phyloP scores from a whole-genome alignment of 37 sponge, comb jelly and placozoan genomes.

The Theonella swinhoei region DNA sequence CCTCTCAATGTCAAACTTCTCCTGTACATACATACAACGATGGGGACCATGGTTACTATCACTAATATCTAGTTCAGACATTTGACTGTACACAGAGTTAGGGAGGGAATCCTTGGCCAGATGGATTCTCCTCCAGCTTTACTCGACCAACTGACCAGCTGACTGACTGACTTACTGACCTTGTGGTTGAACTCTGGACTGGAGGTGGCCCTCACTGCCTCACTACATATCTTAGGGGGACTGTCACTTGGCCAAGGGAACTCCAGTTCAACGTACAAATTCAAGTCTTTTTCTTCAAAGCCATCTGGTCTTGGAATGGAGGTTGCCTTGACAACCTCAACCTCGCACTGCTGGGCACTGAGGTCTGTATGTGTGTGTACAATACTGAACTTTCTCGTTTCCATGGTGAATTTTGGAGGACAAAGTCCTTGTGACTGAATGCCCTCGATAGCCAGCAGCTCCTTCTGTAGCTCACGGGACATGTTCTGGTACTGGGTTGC shows the following conservation, averaged over 20 bases:
- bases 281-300: conserved; percentile 75
- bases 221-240: conserved; percentile 38
- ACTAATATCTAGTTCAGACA: neutral
- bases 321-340: conserved; percentile 60
- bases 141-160: no score
- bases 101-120: no score
- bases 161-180: neutral
- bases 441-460: conserved; percentile 78
- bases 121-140: no score
- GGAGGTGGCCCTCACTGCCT: conserved; percentile 37
- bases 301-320: conserved; percentile 73
- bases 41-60: neutral
- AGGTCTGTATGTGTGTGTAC: conserved; percentile 72
- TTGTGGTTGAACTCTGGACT: conserved; percentile 73
- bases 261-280: conserved; percentile 83
- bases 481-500: conserved; percentile 79
- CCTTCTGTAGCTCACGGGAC: conserved; percentile 67
- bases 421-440: conserved; percentile 63
- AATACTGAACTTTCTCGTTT: conserved; percentile 78
- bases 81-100: no score
- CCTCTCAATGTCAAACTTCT: conserved; percentile 82
- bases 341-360: conserved; percentile 69
- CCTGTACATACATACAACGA: neutral
- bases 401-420: conserved; percentile 89
- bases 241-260: conserved; percentile 86